Evolutionary conservation across 2,888 invertebrate species (phyloP), one percentile per base, ranked within the genome.

Genomic region (Heliconius ethilla): DNA sequence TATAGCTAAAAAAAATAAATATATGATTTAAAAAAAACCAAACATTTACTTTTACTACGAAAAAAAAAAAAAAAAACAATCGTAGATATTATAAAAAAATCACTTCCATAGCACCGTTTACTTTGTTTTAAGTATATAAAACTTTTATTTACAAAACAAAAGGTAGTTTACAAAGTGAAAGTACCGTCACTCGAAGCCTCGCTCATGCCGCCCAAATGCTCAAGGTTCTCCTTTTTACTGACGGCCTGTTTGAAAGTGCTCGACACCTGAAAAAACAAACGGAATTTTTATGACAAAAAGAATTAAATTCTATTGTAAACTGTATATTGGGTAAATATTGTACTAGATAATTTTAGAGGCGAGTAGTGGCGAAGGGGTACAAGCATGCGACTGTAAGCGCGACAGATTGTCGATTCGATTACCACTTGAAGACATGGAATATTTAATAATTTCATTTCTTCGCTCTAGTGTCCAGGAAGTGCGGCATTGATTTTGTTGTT

Each of bases 191-290:
- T 98, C 33, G 98, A 98, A 10, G 98, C 98, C 87, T 98, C 97
- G 22, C 99, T 98, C 95, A 98, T 98, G 27, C 99, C 99, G 25
- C 98, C 98, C 79, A 98, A 93, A 29, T 98, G 98, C 90, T 99
- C 98, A 80, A 99, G 95, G 87, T 98, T 99, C 89, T 98, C 98
- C 88, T 98, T 97, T 93, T 98, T 98, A 83, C 97, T 97, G 80
- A 99, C 98, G 78, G 97, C 97, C 88, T 98, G 97, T 92, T 99
- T 99, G 93, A 99, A 99, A 83, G 97, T 97, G 87, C 97, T 97
- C 59, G 98, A 97, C 62, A 99, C 96, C 92, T 94, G 89, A 1
- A 77, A 79, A 82, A 67, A 67, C 13, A 29, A 45, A 73, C 40
- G 25, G 15, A 13, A 9, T 15, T 59, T 70, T 55, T 15, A 59